Percentiles rank a stretch among this genome's conserved stretches.
These are phyloP conservation scores for Sarcophaga rosellei DNA, from an alignment of 2,888 invertebrate genomes.

Conservation along the genomic window DNA sequence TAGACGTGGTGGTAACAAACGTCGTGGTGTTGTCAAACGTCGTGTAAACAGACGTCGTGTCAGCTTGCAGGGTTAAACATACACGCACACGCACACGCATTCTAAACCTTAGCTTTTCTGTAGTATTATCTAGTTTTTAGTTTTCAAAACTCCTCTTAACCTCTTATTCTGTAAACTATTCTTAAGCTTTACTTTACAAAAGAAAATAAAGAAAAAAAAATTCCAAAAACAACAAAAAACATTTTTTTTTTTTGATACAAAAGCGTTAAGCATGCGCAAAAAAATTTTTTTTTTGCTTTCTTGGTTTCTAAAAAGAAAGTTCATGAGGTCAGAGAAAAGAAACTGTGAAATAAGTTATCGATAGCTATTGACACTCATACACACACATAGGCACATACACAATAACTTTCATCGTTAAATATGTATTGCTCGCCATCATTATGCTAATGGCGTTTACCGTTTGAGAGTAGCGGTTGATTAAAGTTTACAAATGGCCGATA, in stretches of 20 bases:
- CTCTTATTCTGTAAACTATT: neutral
- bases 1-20: constrained; percentile 43
- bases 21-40: constrained; percentile 68
- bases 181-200: constrained; percentile 11
- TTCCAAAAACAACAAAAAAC: neutral
- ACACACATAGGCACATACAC: neutral
- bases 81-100: neutral
- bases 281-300: neutral
- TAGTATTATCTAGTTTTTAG: constrained; percentile 63
- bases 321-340: constrained; percentile 21
- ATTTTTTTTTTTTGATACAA: constrained; percentile 30
- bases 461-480: neutral
- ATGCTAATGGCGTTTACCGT: constrained; percentile 29
- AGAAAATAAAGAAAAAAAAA: constrained; percentile 8
- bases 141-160: neutral
- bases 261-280: neutral
- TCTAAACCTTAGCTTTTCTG: neutral
- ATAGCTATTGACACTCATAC: neutral
- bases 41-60: constrained; percentile 47
- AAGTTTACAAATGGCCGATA: constrained; percentile 66
- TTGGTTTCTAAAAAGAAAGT: constrained; percentile 35
- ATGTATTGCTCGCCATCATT: neutral
- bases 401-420: neutral
- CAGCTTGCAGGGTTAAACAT: constrained; percentile 31
- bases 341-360: constrained; percentile 3